Base-by-base conservation (phyloP, 1,140 invertebrate genomes). In the Drosophila teissieri region DNA sequence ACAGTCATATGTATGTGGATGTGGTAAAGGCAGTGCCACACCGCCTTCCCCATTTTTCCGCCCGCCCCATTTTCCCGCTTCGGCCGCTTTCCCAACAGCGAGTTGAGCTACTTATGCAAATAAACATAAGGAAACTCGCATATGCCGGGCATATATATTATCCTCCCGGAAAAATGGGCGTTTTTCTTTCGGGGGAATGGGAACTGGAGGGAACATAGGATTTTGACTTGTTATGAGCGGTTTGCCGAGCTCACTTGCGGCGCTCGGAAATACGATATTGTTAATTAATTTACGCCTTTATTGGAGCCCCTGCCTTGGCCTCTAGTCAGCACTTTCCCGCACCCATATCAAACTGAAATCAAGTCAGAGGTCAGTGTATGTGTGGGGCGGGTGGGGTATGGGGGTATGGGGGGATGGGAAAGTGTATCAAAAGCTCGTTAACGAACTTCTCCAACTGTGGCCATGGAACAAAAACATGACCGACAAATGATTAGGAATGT, bases 201-300 rank as follows among this genome's bases (percentile, higher is more conserved):
- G 7, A 40, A 53, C 39, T 52, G 53, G 36, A n/a, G 17, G 8
- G n/a, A n/a, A 17, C 39, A 8, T 44, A n/a, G 40, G 61, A 57
- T 45, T 76, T 67, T 40, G 61, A 78, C 58, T 72, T 73, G 54
- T 67, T 64, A 81, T 70, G 60, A 65, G 62, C 56, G 60, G 61
- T 69, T 67, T 56, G 36, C 48, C 63, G 51, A 60, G 46, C 60
- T 63, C 44, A 19, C 55, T 58, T 34, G 73, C 11, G 60, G 65
- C 70, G 78, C 75, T 70, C 76, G 82, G 84, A 86, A 80, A 89
- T 72, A 72, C 68, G 80, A 89, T 90, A 80, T 80, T 89, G 77
- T 90, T 89, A 89, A 89, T 89, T 89, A 89, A 89, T 89, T 89
- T 89, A 89, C 57, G 80, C 84, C 72, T 84, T 80, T 84, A 77